These are phyloP conservation scores for Origma solitaria DNA, from an alignment of 2,113 vertebrate genomes.

Conservation along the genomic window DNA sequence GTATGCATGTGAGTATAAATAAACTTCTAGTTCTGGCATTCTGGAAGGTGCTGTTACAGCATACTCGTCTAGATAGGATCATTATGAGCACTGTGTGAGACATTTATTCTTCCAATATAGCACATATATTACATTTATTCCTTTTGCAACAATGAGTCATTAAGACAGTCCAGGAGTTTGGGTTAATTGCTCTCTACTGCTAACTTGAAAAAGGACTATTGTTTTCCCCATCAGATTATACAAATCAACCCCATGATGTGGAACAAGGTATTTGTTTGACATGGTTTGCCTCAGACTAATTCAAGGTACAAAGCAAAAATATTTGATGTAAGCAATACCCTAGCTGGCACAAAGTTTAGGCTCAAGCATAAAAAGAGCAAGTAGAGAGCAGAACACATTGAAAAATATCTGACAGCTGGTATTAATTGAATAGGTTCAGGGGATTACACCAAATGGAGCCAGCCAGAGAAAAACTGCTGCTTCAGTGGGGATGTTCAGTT, in stretches of 20 bases:
- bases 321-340: background rate
- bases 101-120: background rate
- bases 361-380: background rate
- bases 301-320: background rate
- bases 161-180: background rate
- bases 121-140: background rate
- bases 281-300: background rate
- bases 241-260: rapidly evolving
- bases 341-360: background rate
- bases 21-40: background rate
- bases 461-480: background rate
- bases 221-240: background rate
- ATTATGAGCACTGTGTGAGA: background rate
- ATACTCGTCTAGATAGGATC: background rate
- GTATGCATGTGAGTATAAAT: background rate
- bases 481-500: background rate
- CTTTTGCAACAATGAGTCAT: background rate
- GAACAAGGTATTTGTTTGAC: background rate
- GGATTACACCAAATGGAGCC: background rate
- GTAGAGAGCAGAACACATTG: background rate
- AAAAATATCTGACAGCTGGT: background rate
- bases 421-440: background rate
- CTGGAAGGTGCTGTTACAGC: background rate
- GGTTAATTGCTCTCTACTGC: background rate
- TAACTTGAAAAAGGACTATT: background rate